phyloP scores from a whole-genome alignment of 2,797 vertebrate genomes.

The Pangasius larnaudii region DNA sequence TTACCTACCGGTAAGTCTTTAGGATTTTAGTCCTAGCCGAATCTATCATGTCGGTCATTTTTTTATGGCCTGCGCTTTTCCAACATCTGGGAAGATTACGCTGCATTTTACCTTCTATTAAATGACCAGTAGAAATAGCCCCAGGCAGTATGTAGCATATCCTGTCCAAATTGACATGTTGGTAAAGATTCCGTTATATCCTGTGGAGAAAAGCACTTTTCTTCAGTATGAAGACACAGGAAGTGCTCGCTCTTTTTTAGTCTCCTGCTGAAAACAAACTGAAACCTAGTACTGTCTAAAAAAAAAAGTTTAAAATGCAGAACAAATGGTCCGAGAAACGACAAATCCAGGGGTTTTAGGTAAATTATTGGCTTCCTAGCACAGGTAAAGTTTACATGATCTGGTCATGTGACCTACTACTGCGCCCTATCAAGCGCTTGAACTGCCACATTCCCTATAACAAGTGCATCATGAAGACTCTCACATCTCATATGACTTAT shows the following conservation, averaged over 20 bases:
- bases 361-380: neutral
- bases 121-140: neutral
- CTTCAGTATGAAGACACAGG: neutral
- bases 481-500: neutral
- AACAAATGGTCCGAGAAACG: neutral
- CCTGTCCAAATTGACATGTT: neutral
- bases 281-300: neutral
- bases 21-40: neutral
- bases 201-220: too few relatives aligned
- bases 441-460: neutral
- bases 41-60: neutral
- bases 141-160: neutral
- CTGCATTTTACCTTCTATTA: neutral
- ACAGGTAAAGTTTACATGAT: neutral
- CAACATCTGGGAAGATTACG: neutral
- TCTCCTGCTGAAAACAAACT: neutral
- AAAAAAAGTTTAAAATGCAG: too few relatives aligned
- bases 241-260: neutral
- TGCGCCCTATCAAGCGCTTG: neutral
- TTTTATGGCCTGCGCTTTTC: neutral
- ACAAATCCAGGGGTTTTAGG: neutral
- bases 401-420: neutral
- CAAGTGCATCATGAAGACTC: neutral
- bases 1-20: too few relatives aligned
- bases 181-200: neutral